Evolutionary conservation across 2,797 vertebrate genomes (phyloP).

Genomic region (Melanotaenia pygmaea): DNA sequence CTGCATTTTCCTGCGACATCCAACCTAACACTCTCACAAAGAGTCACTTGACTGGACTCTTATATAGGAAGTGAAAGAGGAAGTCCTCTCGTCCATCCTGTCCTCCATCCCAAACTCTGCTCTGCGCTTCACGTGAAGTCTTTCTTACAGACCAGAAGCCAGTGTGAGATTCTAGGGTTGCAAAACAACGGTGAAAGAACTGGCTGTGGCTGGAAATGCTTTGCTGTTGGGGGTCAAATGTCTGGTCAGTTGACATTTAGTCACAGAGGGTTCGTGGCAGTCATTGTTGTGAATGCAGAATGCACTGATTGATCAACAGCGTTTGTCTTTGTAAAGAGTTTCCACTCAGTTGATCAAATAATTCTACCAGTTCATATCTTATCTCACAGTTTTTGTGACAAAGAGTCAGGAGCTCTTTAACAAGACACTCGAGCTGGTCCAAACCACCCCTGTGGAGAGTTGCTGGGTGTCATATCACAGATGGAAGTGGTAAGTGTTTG

Average conservation of each 20-base stretch:
- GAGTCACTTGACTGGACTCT: conserved; percentile 85
- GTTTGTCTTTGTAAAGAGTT: conserved; percentile 41
- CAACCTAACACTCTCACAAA: conserved; percentile 79
- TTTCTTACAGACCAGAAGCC: conserved; percentile 47
- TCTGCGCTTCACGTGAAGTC: conserved; percentile 70
- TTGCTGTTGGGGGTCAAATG: conserved; percentile 62
- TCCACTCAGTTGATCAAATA: conserved; percentile 46
- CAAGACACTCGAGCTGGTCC: conserved; percentile 33
- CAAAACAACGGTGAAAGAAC: conserved; percentile 74
- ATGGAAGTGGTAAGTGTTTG: conserved; percentile 47
- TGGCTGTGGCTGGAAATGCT: conserved; percentile 72
- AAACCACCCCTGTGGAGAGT: conserved; percentile 27
- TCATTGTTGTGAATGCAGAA: conserved; percentile 38
- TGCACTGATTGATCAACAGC: conserved; percentile 37
- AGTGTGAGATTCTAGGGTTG: conserved; percentile 57
- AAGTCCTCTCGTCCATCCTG: conserved; percentile 81
- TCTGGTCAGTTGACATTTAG: conserved; percentile 63
- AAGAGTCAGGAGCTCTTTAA: conserved; percentile 24
- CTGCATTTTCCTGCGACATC: conserved; percentile 80
- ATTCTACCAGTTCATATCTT: conserved; percentile 38
- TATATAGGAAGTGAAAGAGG: conserved; percentile 88
- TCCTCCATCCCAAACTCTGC: conserved; percentile 69
- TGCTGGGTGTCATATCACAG: conserved; percentile 54
- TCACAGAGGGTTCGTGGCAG: conserved; percentile 38
- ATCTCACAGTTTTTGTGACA: conserved; percentile 45